Evolutionary conservation across 1,140 invertebrate species (phyloP).

Genomic region (Eriosoma lanigerum): DNA sequence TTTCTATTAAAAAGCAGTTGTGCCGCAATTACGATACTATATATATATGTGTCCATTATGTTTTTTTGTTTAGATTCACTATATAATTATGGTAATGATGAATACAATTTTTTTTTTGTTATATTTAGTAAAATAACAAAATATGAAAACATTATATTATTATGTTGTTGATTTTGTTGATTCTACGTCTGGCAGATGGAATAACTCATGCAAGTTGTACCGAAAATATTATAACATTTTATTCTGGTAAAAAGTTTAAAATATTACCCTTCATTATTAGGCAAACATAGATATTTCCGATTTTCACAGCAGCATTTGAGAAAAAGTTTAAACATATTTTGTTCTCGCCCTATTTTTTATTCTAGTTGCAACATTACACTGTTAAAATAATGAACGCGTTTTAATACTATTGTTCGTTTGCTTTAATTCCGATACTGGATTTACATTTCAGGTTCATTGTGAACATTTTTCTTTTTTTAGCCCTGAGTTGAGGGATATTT

Average conservation of each 20-base stretch:
- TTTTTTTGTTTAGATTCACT: too few species aligned
- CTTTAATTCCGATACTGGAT: conserved; percentile 34
- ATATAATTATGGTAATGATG: too few species aligned
- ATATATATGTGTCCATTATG: too few species aligned
- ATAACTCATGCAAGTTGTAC: neutral
- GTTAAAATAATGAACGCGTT: conserved; percentile 28
- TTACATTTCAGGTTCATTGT: conserved; percentile 46
- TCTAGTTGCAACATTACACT: neutral
- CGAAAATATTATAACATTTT: neutral
- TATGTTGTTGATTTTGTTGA: too few species aligned
- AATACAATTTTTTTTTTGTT: too few species aligned
- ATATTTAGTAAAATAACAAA: too few species aligned
- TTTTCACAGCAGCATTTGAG: too few species aligned
- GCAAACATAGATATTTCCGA: neutral
- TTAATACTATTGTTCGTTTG: conserved; percentile 26
- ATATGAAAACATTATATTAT: too few species aligned
- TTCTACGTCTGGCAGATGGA: too few species aligned
- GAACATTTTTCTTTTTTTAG: conserved; percentile 36
- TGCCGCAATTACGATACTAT: too few species aligned
- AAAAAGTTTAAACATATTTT: conserved; percentile 3
- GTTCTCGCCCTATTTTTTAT: neutral
- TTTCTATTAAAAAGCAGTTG: too few species aligned
- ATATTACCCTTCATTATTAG: neutral
- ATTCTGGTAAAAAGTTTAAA: neutral
- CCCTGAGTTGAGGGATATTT: conserved; percentile 32